A percentile compares a stretch with the other conserved stretches of the same genome.
These are phyloP conservation scores for Catocala fraxini DNA, from an alignment of 2,888 invertebrate species.

Conservation along the genomic window DNA sequence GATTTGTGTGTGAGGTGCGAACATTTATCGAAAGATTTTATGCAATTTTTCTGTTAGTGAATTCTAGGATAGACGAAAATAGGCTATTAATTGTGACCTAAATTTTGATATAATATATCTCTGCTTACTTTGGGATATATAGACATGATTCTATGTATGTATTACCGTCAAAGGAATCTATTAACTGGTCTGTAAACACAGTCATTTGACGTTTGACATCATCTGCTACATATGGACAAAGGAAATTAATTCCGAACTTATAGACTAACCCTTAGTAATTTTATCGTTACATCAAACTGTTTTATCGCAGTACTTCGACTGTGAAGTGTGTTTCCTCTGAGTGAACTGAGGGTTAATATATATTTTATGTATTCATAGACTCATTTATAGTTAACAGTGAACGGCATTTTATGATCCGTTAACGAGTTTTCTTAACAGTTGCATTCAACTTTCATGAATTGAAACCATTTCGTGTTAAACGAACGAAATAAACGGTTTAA, in stretches of 20 bases:
- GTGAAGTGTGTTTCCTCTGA: constrained; percentile 31
- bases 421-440: constrained; percentile 2
- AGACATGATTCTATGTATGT: too few relatives aligned
- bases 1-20: too few relatives aligned
- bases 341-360: constrained; percentile 18
- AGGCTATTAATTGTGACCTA: too few relatives aligned
- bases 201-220: constrained; percentile 12
- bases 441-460: background rate
- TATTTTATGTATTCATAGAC: constrained; percentile 14
- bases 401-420: constrained; percentile 7
- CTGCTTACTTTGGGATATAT: too few relatives aligned
- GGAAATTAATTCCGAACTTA: constrained; percentile 7
- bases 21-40: too few relatives aligned
- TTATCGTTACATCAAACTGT: constrained; percentile 39
- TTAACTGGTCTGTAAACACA: background rate
- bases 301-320: constrained; percentile 32
- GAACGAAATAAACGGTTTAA: too few relatives aligned
- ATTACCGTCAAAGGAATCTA: too few relatives aligned
- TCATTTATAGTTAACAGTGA: constrained; percentile 3
- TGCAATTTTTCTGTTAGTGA: too few relatives aligned
- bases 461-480: background rate
- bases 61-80: too few relatives aligned
- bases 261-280: constrained; percentile 15
- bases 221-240: background rate
- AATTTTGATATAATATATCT: too few relatives aligned